Evolutionary conservation across 2,797 vertebrate genomes (phyloP).

Genomic region (Naso thynnoides): DNA sequence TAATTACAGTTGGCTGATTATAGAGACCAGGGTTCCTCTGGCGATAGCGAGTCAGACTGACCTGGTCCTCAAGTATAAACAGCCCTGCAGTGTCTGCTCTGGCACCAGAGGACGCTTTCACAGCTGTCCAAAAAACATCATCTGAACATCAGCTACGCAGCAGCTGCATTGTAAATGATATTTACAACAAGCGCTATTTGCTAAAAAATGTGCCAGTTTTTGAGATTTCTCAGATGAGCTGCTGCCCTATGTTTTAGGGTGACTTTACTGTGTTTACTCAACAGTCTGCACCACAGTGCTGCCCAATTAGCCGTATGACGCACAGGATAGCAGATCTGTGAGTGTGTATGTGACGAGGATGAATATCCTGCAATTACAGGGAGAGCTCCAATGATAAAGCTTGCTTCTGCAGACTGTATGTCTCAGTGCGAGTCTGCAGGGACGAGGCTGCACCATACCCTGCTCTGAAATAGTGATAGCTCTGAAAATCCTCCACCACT

Average conservation of each 20-base stretch:
- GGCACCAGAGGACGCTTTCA: slow-evolving; percentile 4
- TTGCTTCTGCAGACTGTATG: slow-evolving; percentile 66
- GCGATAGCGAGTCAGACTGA: slow-evolving; percentile 28
- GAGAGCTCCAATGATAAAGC: slow-evolving; percentile 68
- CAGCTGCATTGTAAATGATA: slow-evolving; percentile 12
- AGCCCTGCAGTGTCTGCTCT: slow-evolving; percentile 3
- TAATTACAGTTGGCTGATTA: slow-evolving; percentile 71
- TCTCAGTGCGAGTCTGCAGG: slow-evolving; percentile 69
- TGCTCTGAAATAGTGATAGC: slow-evolving; percentile 52
- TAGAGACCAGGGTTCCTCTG: slow-evolving; percentile 46
- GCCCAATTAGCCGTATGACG: slow-evolving; percentile 70
- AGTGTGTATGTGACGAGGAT: slow-evolving; percentile 62
- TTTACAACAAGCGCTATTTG: slow-evolving; percentile 15
- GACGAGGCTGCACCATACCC: slow-evolving; percentile 57
- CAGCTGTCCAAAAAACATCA: slow-evolving; percentile 11
- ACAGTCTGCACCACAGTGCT: slow-evolving; percentile 61
- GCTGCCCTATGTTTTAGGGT: slow-evolving; percentile 49
- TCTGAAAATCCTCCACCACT: slow-evolving; percentile 34
- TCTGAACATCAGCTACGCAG: slow-evolving; percentile 10
- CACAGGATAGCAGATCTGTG: slow-evolving; percentile 56
- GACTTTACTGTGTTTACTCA: slow-evolving; percentile 71
- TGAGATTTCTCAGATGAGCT: slow-evolving; percentile 29
- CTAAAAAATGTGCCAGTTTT: slow-evolving; percentile 21
- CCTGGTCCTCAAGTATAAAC: slow-evolving; percentile 40
- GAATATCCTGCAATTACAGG: slow-evolving; percentile 79